Conservation (phyloP, 2,888 invertebrate species). For the Cantharis rufa region DNA sequence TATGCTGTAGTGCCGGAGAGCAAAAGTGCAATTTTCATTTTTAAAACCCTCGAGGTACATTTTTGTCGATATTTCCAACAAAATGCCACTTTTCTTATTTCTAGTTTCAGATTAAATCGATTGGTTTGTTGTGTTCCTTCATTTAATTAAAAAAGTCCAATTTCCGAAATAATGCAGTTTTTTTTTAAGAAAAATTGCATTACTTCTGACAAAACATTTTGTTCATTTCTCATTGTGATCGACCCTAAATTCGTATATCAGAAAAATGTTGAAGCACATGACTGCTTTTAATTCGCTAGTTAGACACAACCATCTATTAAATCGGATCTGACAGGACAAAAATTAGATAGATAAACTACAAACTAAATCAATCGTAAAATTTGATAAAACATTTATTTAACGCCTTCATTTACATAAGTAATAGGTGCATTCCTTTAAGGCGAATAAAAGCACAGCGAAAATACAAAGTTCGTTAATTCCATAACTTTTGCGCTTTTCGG, state of each 20-base stretch:
- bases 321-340: constrained; percentile 7
- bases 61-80: neutral
- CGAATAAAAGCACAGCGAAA: neutral
- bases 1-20: constrained; percentile 4
- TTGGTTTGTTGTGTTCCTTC: neutral
- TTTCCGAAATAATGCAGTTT: neutral
- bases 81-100: constrained; percentile 5
- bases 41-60: constrained; percentile 6
- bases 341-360: constrained; percentile 7
- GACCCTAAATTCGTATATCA: neutral
- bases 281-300: neutral
- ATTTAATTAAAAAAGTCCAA: neutral
- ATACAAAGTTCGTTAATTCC: neutral
- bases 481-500: neutral
- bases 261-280: neutral
- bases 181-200: neutral
- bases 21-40: constrained; percentile 10
- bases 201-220: neutral
- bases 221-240: neutral
- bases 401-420: neutral
- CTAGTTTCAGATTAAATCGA: neutral
- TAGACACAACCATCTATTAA: constrained; percentile 1
- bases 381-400: neutral
- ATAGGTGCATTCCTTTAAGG: neutral
- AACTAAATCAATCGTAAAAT: constrained; percentile 8